Base-by-base conservation (phyloP, 2,888 invertebrate species). In the Cephus runcator region DNA sequence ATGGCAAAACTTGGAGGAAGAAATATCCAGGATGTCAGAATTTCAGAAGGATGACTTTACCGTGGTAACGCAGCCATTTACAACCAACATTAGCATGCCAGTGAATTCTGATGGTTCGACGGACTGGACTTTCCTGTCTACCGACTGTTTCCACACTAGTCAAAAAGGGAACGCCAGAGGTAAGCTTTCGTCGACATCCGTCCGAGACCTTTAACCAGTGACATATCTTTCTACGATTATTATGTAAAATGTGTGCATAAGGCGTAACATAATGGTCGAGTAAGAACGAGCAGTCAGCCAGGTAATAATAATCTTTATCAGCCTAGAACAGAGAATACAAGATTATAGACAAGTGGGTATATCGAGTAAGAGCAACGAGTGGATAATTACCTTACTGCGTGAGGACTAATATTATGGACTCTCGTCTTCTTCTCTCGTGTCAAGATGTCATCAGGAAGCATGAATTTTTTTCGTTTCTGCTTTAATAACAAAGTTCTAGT, bases 141-240 rank as follows among this genome's bases (percentile, higher is more conserved):
- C 90, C 69, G 95, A 95, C 86, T 95, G 95, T 87, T 95, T 95
- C 83, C 95, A 95, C 86, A 89, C 94, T 11, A 94, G 94, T 82
- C 94, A 95, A 86, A 94, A 93, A 83, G 92, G 92, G 30, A 93
- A 94, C 81, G 94, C 94, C 3, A 87, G 90, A 89, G 92, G 94
- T 94, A 90, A 91, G 89, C 85, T 73, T 23, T 35, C 9, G 23
- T 56, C 6, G 1, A 31, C 31, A 6, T 56, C 23, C 56, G 9
- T 56, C 56, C 56, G 1, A 56, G 71, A 33, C 71, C 31, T 71
- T 71, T 31, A 71, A 9, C 15, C 71, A 31, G 71, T 12, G 34
- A 1, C 71, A 1, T 31, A 71, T 1, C 12, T 71, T 34, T 71
- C 71, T 34, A 0, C 11, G 12, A 71, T 34, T 23, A 31, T 71